These are phyloP conservation scores for Myathropa florea DNA, from an alignment of 2,888 invertebrate species.

Conservation along the genomic window DNA sequence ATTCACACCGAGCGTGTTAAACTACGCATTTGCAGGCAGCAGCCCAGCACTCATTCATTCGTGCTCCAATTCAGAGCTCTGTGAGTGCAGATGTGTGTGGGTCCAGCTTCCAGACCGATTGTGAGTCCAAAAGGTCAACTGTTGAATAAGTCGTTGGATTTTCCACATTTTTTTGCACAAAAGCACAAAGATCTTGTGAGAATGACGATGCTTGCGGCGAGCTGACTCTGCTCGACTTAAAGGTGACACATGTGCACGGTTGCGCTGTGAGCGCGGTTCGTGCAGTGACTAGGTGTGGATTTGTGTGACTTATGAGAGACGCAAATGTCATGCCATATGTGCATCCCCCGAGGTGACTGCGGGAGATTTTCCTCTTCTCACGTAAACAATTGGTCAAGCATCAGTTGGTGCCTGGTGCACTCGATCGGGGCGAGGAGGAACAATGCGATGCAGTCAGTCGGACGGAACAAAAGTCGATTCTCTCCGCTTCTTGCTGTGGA, in stretches of 20 bases:
- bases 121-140: constrained; percentile 58
- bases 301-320: background rate
- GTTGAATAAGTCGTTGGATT: constrained; percentile 21
- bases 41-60: background rate
- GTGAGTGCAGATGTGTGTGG: background rate
- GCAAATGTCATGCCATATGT: background rate
- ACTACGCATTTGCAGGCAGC: constrained; percentile 23
- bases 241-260: background rate
- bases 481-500: background rate
- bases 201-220: background rate
- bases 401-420: background rate
- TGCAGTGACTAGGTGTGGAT: background rate
- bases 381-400: background rate
- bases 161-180: constrained; percentile 4
- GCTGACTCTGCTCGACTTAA: background rate
- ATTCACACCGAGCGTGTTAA: background rate
- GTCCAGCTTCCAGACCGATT: constrained; percentile 16
- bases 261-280: too few species aligned
- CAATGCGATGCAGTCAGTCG: background rate
- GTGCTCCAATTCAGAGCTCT: constrained; percentile 20
- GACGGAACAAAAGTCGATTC: background rate
- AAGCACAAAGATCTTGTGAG: background rate
- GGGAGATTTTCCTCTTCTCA: background rate
- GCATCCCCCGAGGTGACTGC: too few species aligned
- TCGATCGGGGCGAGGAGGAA: background rate